Base-by-base conservation (phyloP, 2,797 vertebrate species). In the Falco novaeseelandiae region DNA sequence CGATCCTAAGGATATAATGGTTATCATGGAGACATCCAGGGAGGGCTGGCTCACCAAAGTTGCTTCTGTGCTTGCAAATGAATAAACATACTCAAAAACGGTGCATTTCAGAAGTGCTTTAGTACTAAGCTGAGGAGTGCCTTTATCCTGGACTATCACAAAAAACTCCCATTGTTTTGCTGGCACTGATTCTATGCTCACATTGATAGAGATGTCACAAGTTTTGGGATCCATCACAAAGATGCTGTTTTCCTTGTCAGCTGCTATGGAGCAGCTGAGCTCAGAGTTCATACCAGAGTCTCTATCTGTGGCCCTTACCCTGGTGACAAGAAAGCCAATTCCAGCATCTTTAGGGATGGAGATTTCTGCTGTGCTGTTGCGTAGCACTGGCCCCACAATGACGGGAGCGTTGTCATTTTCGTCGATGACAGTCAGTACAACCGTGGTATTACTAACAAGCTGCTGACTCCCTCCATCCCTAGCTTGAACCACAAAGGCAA, bases 281-380 rank as follows among this genome's bases (percentile, higher is more conserved):
- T 99, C 99, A n/a, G 99, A 99, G 46, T 99, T 99, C 97, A 99
- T 98, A 1, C 99, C 99, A 10, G 99, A 98, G 82, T 99, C 99
- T 29, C 98, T 98, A 88, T 99, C 99, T 2, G 98, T 99, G 25
- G 99, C 99, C 96, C 98, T 99, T 65, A 99, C 97, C 25, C 98
- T 97, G 3, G 98, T 98, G 82, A 99, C 98, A 30, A 99, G 98
- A 86, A 99, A 99, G 57, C 99, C 99, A 6, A 97, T 98, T 29
- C 99, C 99, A 2, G 99, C 99, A 16, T 99, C 99, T 93, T 98
- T 98, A 97, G 99, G 99, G 65, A 99, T 98, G 2, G 98, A 97
- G 63, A 99, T 97, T 58, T 99, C 99, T 0, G 99, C 99, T 0
- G 99, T 99, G 94, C 98, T 98, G 90, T 99, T 99, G 90, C 97